phyloP scores from a whole-genome alignment of 2,888 invertebrate species.

The Ophion ellenae region DNA sequence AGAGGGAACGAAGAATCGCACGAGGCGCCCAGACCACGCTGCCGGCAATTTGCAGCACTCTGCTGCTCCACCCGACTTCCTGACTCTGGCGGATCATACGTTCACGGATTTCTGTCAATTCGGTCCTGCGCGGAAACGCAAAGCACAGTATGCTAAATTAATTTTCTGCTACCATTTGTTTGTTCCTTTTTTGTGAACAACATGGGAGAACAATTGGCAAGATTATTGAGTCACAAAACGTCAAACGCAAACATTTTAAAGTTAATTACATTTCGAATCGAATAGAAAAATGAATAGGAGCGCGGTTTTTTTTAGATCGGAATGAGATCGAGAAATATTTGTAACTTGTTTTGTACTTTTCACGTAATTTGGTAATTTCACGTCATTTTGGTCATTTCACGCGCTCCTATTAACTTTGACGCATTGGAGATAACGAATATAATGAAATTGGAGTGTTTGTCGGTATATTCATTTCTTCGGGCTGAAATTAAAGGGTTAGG shows the following conservation, averaged over 20 bases:
- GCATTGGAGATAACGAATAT: background rate
- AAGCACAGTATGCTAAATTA: background rate
- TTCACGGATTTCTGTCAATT: constrained; percentile 77
- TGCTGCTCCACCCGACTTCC: constrained; percentile 78
- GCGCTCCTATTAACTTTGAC: background rate
- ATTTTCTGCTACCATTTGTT: background rate
- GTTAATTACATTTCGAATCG: background rate
- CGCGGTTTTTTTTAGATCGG: background rate
- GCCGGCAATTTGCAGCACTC: constrained; percentile 80
- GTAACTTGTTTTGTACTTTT: background rate
- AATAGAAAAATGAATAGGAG: background rate
- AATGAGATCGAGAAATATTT: background rate
- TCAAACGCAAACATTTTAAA: too few species aligned
- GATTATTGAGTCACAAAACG: background rate
- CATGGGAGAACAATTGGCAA: background rate
- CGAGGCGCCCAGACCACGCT: constrained; percentile 79
- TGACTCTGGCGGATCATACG: constrained; percentile 75
- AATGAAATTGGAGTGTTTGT: background rate
- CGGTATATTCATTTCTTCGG: background rate
- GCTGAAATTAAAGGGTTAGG: too few species aligned
- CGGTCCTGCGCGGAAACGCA: constrained; percentile 64
- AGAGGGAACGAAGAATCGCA: constrained; percentile 78
- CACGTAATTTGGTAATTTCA: background rate
- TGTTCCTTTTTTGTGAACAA: background rate
- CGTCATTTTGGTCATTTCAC: too few species aligned